Evolutionary conservation across 2,113 vertebrate species (phyloP).

Genomic region (Eptesicus fuscus): DNA sequence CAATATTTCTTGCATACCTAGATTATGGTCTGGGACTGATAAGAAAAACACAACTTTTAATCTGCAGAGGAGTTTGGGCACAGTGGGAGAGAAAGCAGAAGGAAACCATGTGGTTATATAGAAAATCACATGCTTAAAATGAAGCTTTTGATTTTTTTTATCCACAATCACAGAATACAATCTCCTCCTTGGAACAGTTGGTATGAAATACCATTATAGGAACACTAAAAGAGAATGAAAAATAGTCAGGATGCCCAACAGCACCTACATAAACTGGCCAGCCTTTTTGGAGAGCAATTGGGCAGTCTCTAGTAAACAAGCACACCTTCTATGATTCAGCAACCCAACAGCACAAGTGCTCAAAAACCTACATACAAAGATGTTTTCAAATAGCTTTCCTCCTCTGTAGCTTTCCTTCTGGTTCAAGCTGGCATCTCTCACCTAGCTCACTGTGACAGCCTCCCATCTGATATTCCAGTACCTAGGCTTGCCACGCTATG

Average conservation of each 20-base stretch:
- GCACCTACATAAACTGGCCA: neutral
- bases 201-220: neutral
- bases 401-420: neutral
- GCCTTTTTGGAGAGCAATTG: neutral
- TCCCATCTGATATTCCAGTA: neutral
- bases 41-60: neutral
- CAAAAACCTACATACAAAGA: neutral
- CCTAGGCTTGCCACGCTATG: neutral
- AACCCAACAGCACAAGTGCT: neutral
- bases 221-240: neutral
- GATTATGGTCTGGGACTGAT: neutral
- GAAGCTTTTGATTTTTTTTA: slow-evolving; percentile 1
- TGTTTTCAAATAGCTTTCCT: neutral
- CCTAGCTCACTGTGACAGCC: neutral
- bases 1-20: neutral
- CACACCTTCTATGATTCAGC: neutral
- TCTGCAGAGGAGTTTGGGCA: neutral
- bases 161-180: neutral
- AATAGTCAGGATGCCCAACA: neutral
- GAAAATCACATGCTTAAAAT: neutral
- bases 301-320: neutral
- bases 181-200: neutral
- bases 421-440: neutral
- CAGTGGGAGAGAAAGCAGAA: neutral
- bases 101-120: neutral